These are phyloP conservation scores for Ochotona princeps DNA, from an alignment of 2,113 vertebrate genomes.

Conservation along the genomic window DNA sequence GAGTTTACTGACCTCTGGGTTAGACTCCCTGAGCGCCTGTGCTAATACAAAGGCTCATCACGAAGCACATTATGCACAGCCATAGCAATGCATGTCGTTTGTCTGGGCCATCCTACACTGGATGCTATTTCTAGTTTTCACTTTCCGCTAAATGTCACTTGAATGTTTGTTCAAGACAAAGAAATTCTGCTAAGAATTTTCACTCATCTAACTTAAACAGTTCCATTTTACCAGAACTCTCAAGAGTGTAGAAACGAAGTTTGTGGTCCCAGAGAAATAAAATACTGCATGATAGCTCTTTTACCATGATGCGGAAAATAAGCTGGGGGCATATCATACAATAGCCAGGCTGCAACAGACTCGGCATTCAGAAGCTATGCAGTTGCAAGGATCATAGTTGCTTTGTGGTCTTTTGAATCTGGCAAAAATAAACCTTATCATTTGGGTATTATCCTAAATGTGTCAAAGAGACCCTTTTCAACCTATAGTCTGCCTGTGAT, in stretches of 20 bases:
- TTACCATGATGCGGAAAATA: background rate
- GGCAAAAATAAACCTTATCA: background rate
- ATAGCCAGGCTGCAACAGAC: background rate
- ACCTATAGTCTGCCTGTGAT: background rate
- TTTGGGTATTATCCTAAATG: conserved; percentile 3
- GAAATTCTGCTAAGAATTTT: background rate
- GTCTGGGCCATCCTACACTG: no score
- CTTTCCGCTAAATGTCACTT: no score
- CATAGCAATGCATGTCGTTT: no score
- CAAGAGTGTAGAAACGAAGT: background rate
- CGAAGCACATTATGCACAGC: background rate
- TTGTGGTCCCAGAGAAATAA: background rate
- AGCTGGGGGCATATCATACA: no score
- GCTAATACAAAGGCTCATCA: no score
- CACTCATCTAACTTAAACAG: background rate
- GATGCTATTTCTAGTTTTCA: no score
- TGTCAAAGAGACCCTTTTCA: conserved; percentile 22
- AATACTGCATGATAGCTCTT: background rate
- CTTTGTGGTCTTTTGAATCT: background rate
- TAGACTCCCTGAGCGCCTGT: no score
- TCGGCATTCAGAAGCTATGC: background rate
- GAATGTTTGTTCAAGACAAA: background rate
- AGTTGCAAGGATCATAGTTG: background rate
- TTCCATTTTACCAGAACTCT: background rate
- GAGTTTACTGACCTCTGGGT: background rate